Conservation (phyloP, 2,797 vertebrate species). For the Schizothorax lantsangensis region DNA sequence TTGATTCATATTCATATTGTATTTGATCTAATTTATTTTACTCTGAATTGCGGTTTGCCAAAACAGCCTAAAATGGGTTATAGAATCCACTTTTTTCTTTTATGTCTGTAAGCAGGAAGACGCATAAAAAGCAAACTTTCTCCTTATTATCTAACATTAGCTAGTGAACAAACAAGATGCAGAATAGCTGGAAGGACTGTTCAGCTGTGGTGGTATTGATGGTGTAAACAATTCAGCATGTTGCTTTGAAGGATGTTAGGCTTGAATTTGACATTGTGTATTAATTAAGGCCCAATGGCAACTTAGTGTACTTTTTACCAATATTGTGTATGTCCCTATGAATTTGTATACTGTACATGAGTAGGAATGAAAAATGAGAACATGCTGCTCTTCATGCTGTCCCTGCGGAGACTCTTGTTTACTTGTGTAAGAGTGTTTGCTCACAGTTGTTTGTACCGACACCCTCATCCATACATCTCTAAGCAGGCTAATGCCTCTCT, state of each 20-base stretch:
- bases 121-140: neutral
- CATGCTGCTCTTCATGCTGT: neutral
- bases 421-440: slow-evolving; percentile 34
- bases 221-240: neutral
- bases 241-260: neutral
- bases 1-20: neutral
- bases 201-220: neutral
- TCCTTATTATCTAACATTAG: neutral
- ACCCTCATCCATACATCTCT: slow-evolving; percentile 33
- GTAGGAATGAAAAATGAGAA: slow-evolving; percentile 27
- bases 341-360: neutral
- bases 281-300: neutral
- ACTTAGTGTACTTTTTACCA: neutral
- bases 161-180: neutral
- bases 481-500: slow-evolving; percentile 29
- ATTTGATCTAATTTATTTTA: neutral
- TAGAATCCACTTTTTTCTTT: neutral
- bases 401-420: slow-evolving; percentile 33
- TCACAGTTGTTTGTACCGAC: slow-evolving; percentile 22
- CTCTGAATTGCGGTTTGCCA: neutral
- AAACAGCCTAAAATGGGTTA: neutral
- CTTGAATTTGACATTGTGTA: neutral
- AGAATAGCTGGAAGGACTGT: neutral
- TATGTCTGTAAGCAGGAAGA: neutral
- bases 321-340: neutral